Evolutionary conservation across 1,140 invertebrate genomes (phyloP).

Genomic region (Pararge aegeria): DNA sequence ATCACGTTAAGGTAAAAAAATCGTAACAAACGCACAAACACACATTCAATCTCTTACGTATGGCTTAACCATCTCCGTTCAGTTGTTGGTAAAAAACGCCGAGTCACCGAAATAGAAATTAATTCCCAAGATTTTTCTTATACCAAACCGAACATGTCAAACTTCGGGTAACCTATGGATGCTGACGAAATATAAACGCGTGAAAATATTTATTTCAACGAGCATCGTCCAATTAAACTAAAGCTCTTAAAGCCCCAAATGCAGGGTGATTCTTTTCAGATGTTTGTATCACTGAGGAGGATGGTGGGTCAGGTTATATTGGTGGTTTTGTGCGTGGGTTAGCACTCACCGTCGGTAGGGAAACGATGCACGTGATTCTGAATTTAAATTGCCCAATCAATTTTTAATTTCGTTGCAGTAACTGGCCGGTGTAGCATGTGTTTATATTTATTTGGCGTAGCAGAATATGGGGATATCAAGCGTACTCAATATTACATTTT

Average conservation of each 20-base stretch:
- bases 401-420: constrained; percentile 58
- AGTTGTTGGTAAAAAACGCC: not conserved
- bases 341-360: constrained; percentile 36
- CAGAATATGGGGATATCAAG: constrained; percentile 20
- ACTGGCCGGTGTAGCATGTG: constrained; percentile 21
- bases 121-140: constrained; percentile 7
- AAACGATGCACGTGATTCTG: constrained; percentile 50
- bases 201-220: constrained; percentile 24
- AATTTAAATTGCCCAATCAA: constrained; percentile 68
- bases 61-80: not conserved
- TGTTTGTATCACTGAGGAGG: constrained; percentile 8
- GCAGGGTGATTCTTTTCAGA: constrained; percentile 2
- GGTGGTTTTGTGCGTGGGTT: constrained; percentile 29
- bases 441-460: constrained; percentile 21
- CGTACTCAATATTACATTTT: constrained; percentile 9
- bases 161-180: constrained; percentile 24
- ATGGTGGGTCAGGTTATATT: constrained; percentile 25
- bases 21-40: too few species aligned
- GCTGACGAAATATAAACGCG: constrained; percentile 23
- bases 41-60: too few species aligned
- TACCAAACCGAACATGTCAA: constrained; percentile 23
- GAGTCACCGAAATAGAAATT: constrained; percentile 8
- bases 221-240: constrained; percentile 19
- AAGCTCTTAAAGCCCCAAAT: constrained; percentile 7
- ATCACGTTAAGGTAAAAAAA: too few species aligned